Base-by-base conservation (phyloP, 1,140 invertebrate species). In the Bombus polaris region DNA sequence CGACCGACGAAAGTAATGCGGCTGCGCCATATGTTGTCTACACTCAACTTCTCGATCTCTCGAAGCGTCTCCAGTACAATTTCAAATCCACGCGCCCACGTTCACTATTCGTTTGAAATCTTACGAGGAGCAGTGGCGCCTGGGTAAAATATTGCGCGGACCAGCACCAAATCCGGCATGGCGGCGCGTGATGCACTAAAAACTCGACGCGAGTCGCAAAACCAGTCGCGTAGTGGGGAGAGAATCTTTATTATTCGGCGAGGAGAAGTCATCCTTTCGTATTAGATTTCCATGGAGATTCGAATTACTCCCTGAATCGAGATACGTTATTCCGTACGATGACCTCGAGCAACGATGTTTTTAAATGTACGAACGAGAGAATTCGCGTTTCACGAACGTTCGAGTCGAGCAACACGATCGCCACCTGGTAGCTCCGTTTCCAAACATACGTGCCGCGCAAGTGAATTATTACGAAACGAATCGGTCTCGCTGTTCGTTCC, bases 41-140 rank as follows among this genome's bases (percentile, higher is more conserved):
- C 18, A 25, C n/a, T 28, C 6, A 5, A 15, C 73, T 53, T 22
- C 42, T 70, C 65, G 65, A 78, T 59, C n/a, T 25, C n/a, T 83
- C 47, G 73, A 83, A 68, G 28, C 28, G 39, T 71, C 39, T 62
- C 76, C 53, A 53, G 22, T 57, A 25, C 37, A 22, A 66, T 71
- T 71, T 71, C 75, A 39, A 57, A 83, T 76, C 10, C 81, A 35
- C 35, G 81, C 62, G 71, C 73, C 44, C 25, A 47, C 72, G 72
- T 8, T 76, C 35, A n/a, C 8, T 42, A 28, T 66, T 28, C 81
- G 42, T 79, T n/a, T 28, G 22, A 22, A 28, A 42, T 42, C 47
- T 37, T 8, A 22, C 37, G n/a, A 47, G 15, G 6, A 6, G 35
- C 15, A 10, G 25, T 42, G 44, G 10, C 39, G 12, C 22, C n/a